Evolutionary conservation across 2,888 invertebrate species (phyloP), one percentile per base, ranked within the genome.

Genomic region (Hemithea aestivaria): DNA sequence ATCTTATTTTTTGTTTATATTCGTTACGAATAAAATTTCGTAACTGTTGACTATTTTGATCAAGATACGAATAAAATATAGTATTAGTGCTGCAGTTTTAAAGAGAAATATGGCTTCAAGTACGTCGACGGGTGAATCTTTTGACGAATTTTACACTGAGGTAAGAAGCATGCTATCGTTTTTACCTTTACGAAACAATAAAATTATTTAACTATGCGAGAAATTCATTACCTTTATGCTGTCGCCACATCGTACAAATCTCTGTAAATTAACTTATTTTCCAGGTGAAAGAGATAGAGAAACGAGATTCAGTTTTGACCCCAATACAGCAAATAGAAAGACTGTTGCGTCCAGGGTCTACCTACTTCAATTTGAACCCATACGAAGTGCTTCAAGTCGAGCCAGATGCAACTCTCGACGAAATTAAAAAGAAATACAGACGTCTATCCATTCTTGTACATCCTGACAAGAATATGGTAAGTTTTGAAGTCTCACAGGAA

Each of bases 331-430:
- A 99, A 89, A 96, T 99, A 58, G 97, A 98, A 52, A 90, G 99
- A 61, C 89, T 99, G 44, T 90, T 98, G 39, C 90, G 99, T 58
- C 97, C 99, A 43, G 99, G 99, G 12, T 96, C 98, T 1, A 98
- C 99, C 7, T 99, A 99, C 87, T 96, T 99, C 78, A 99, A 99
- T 88, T 90, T 99, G 52, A 99, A 99, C 82, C 99, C 99, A 1
- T 96, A 94, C 73, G 96, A 96, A 85, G 96, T 95, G 2, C 85
- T 97, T 36, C 96, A 96, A 88, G 91, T 96, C 32, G 98, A 99
- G 62, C 96, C 97, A 7, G 96, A 96, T 48, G 90, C 93, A 7
- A 85, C 94, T 10, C 75, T 98, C 36, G 97, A 98, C 58, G 96
- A 97, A 71, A 94, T 98, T 35, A 98, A 98, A 80, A 98, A 96